Conservation (phyloP, 2,113 vertebrate genomes). For the Fulmarus glacialis region DNA sequence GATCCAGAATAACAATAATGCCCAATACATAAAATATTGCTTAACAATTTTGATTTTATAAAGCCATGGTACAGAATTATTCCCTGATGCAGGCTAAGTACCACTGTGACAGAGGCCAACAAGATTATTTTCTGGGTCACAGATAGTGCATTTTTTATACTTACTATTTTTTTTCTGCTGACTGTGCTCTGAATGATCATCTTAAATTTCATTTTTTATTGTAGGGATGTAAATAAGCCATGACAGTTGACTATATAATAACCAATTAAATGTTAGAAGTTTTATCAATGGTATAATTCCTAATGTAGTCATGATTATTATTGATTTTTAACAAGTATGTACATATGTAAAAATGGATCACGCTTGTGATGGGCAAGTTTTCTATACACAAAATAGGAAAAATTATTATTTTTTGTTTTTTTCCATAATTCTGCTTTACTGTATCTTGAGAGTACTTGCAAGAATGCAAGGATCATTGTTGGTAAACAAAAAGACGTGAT, state of each 20-base stretch:
- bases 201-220: background rate
- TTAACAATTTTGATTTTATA: background rate
- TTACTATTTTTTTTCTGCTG: background rate
- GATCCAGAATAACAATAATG: background rate
- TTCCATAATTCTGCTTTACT: background rate
- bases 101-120: background rate
- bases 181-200: background rate
- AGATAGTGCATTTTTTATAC: background rate
- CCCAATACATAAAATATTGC: background rate
- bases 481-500: background rate
- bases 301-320: background rate
- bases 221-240: background rate
- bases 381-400: background rate
- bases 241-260: background rate
- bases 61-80: background rate
- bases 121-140: constrained; percentile 11
- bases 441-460: background rate
- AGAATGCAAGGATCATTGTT: background rate
- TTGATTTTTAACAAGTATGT: background rate
- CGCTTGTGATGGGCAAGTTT: background rate
- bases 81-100: background rate
- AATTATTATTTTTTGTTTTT: background rate
- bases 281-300: background rate
- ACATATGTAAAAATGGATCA: background rate
- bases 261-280: background rate